A percentile compares a stretch with the other conserved stretches of the same genome.
phyloP scores from a whole-genome alignment of 2,113 vertebrate genomes.

The Carassius gibelio region DNA sequence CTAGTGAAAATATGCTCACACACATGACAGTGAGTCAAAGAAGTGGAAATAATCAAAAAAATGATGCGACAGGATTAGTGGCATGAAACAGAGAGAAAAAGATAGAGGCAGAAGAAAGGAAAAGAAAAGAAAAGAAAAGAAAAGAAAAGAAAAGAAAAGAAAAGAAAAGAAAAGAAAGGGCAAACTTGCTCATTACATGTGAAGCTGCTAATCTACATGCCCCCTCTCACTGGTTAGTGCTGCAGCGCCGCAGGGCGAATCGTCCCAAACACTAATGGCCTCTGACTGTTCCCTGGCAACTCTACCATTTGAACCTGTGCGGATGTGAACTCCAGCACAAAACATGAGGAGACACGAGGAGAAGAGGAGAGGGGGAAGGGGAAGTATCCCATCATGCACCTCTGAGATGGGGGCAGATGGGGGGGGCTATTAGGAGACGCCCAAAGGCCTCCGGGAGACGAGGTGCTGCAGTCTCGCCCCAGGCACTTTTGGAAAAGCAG shows the following conservation, averaged over 20 bases:
- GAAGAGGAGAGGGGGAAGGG: conserved; percentile 66
- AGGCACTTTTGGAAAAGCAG: conserved; percentile 96
- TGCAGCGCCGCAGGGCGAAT: conserved; percentile 98
- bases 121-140: neutral
- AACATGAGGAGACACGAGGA: conserved; percentile 65
- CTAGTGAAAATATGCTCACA: neutral
- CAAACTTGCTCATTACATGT: conserved; percentile 84
- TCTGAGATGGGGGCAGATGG: conserved; percentile 87
- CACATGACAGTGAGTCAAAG: conserved; percentile 56
- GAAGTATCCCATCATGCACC: conserved; percentile 90
- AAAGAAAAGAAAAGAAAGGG: conserved; percentile 55
- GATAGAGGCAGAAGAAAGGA: neutral
- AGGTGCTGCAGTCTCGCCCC: conserved; percentile 97
- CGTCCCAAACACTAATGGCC: conserved; percentile 99
- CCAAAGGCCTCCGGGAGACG: conserved; percentile 96
- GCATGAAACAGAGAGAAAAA: conserved; percentile 49
- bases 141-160: conserved; percentile 46
- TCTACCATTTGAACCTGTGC: conserved; percentile 98
- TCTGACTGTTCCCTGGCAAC: conserved; percentile 99
- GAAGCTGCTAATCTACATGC: conserved; percentile 82
- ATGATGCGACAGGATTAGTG: conserved; percentile 49
- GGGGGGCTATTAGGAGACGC: conserved; percentile 97
- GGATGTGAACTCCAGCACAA: conserved; percentile 89
- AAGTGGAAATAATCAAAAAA: conserved; percentile 70
- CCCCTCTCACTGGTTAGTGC: conserved; percentile 85